Percentiles rank a stretch among this genome's conserved stretches.
phyloP scores from a whole-genome alignment of 2,797 vertebrate species.

The Sphenodon punctatus region DNA sequence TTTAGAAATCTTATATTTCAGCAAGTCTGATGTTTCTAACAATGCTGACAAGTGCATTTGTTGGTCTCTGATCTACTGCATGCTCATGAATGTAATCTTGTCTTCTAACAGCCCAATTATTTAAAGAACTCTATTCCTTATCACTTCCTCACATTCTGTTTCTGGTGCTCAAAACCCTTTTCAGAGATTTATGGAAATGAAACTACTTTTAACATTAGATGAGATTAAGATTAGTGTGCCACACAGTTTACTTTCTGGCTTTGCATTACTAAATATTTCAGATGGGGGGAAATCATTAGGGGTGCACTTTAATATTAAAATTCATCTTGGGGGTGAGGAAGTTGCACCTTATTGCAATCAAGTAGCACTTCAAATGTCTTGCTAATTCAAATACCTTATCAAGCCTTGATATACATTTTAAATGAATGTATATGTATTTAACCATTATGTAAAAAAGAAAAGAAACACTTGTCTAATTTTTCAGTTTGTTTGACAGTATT shows the following conservation, averaged over 20 bases:
- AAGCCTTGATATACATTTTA: slow-evolving; percentile 46
- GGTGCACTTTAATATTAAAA: slow-evolving; percentile 13
- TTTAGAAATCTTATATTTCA: slow-evolving; percentile 4
- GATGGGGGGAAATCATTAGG: slow-evolving; percentile 17
- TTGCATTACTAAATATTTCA: neutral
- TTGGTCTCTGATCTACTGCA: neutral
- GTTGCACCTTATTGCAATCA: slow-evolving; percentile 36
- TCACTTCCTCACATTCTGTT: neutral
- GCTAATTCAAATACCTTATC: slow-evolving; percentile 42
- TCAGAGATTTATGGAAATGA: neutral
- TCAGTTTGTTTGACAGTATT: too few relatives aligned
- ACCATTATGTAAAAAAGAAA: too few relatives aligned
- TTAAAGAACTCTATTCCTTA: neutral
- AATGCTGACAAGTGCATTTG: neutral
- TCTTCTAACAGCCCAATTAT: neutral
- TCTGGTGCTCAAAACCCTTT: neutral
- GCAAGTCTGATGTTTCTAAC: neutral
- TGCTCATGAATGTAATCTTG: slow-evolving; percentile 10
- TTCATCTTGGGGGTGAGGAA: slow-evolving; percentile 40
- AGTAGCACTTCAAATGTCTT: slow-evolving; percentile 28
- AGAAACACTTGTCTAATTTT: too few relatives aligned
- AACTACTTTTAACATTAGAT: neutral
- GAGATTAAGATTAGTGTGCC: neutral
- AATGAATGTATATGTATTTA: too few relatives aligned
- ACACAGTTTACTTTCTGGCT: neutral